A percentile compares a stretch with the other conserved stretches of the same genome.
These are phyloP conservation scores for Stegostoma tigrinum DNA, from an alignment of 2,113 vertebrate species.

Conservation along the genomic window DNA sequence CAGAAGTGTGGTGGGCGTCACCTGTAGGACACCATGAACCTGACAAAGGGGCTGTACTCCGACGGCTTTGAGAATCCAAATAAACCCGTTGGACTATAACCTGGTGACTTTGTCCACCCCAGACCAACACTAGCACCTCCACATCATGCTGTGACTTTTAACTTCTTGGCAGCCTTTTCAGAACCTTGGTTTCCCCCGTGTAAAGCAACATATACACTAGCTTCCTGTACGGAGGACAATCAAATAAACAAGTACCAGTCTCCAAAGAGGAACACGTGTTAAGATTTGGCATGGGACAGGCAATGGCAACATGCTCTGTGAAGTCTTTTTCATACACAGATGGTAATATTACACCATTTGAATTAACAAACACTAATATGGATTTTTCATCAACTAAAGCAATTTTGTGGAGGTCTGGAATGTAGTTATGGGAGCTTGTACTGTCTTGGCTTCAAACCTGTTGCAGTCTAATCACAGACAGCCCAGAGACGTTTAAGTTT, in stretches of 20 bases:
- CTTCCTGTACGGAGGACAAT: background rate
- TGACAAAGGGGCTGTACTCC: no score
- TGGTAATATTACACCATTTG: background rate
- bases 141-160: background rate
- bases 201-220: background rate
- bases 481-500: background rate
- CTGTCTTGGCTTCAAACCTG: background rate
- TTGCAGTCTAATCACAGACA: background rate
- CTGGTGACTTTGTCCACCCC: no score
- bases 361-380: background rate
- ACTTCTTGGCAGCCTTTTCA: background rate
- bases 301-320: background rate
- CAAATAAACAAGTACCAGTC: constrained; percentile 15
- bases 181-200: background rate
- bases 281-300: background rate
- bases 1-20: no score
- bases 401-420: background rate
- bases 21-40: no score
- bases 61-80: no score
- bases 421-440: background rate
- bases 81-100: no score
- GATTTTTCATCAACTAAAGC: background rate
- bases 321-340: background rate
- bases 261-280: background rate
- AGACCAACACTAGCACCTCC: no score